These are phyloP conservation scores for Heterodera schachtii DNA, from an alignment of 1,140 invertebrate genomes.

Conservation along the genomic window DNA sequence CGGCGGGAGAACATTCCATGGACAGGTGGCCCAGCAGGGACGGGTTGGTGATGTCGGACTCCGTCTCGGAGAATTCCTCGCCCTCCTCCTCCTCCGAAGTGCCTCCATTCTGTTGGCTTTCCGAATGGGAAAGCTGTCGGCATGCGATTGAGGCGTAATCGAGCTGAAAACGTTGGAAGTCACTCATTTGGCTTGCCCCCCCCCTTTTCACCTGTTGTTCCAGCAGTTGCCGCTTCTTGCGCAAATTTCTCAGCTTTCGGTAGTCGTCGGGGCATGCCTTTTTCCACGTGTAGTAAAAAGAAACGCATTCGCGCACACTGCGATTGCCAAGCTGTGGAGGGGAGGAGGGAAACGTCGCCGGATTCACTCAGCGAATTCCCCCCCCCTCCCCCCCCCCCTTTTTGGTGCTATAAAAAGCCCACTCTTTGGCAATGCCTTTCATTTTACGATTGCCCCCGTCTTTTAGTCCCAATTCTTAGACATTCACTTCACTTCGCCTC, in stretches of 20 bases:
- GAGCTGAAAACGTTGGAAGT: slow-evolving; percentile 27
- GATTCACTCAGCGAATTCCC: too few relatives aligned
- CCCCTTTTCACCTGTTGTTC: slow-evolving; percentile 53
- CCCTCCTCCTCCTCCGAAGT: slow-evolving; percentile 21
- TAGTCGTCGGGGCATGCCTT: slow-evolving; percentile 73
- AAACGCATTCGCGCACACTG: slow-evolving; percentile 87
- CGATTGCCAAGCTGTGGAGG: slow-evolving; percentile 77
- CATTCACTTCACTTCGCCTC: too few relatives aligned
- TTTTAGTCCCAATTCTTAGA: slow-evolving; percentile 34
- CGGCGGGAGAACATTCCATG: slow-evolving; percentile 36
- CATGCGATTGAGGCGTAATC: slow-evolving; percentile 40
- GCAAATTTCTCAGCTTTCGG: slow-evolving; percentile 67
- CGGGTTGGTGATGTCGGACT: slow-evolving; percentile 56
- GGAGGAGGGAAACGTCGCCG: too few relatives aligned
- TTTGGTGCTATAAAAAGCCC: too few relatives aligned
- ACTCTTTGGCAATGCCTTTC: too few relatives aligned
- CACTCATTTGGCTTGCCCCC: too few relatives aligned
- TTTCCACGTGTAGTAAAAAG: slow-evolving; percentile 99
- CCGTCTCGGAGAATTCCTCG: slow-evolving; percentile 50
- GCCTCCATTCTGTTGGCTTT: slow-evolving; percentile 20
- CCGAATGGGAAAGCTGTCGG: slow-evolving; percentile 47
- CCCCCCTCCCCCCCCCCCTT: too few relatives aligned
- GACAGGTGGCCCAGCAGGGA: slow-evolving; percentile 28
- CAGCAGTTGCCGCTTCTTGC: slow-evolving; percentile 67
- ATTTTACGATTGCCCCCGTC: not conserved